Base-by-base conservation (phyloP, 2,797 vertebrate species). In the Adelosebastes latens region DNA sequence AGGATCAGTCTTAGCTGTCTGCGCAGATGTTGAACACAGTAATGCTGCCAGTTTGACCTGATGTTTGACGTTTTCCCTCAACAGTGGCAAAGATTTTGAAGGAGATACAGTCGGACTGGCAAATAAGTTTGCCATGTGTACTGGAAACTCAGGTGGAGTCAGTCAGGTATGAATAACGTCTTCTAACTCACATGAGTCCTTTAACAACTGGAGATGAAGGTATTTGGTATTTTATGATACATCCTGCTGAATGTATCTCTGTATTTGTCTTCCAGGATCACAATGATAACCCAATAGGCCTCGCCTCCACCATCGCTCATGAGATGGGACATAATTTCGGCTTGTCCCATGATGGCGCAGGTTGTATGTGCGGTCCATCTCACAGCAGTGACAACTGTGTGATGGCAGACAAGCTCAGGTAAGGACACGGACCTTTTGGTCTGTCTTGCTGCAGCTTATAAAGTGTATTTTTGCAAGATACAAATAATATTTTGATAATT, bases 321-420 rank as follows among this genome's bases (percentile, higher is more conserved):
- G 98, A 99, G 95, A 96, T 99, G 97, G 98, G 98, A 6, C 98
- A 99, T 92, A 98, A 98, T 78, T 93, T 99, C 64, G 98, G 98
- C 31, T 89, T 99, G 96, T 96, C 95, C n/a, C 98, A 98, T 0
- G 98, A 99, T 1, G 77, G 89, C 0, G 18, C 55, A 0, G 85
- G 87, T 16, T 99, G 98, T 73, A 80, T 7, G 60, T 99, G 98
- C 60, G 91, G 93, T 0, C 61, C 92, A 0, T 11, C 85, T 0
- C 65, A 22, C 32, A 72, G 75, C 5, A 67, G 82, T 0, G 93
- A 91, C 1, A 94, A 95, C 81, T 99, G 98, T 10, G 92, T 99
- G 79, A 98, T 98, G 98, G 91, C 96, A 0, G 92, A 93, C 0
- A 96, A 92, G 3, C 94, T 97, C 36, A 94, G 94, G 96, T 97